Percentiles rank a stretch among this genome's conserved stretches.
Evolutionary conservation across 2,113 vertebrate species (phyloP).

Genomic region (Acrocephalus arundinaceus): DNA sequence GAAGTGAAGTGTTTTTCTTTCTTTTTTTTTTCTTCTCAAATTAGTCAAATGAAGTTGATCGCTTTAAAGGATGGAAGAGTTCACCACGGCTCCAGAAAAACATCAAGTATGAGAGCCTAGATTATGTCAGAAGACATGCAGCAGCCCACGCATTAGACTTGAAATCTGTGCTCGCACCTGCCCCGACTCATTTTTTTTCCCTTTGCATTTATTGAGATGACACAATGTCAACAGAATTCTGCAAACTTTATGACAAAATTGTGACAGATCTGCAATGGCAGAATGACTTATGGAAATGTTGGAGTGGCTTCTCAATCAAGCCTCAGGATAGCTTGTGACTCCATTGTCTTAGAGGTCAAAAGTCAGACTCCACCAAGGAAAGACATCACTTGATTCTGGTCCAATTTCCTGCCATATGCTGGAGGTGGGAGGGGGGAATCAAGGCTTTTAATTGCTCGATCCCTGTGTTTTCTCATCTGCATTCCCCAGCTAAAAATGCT

Average conservation of each 20-base stretch:
- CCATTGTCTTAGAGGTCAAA: slow-evolving; percentile 73
- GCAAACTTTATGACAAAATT: slow-evolving; percentile 77
- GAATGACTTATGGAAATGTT: slow-evolving; percentile 76
- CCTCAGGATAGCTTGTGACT: slow-evolving; percentile 74
- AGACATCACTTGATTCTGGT: slow-evolving; percentile 68
- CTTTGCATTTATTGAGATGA: slow-evolving; percentile 77
- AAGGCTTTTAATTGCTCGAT: slow-evolving; percentile 62
- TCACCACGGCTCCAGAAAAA: slow-evolving; percentile 73
- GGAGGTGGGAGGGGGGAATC: slow-evolving; percentile 57
- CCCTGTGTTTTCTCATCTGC: slow-evolving; percentile 50
- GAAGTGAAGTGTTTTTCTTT: slow-evolving; percentile 60
- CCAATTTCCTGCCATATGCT: slow-evolving; percentile 74
- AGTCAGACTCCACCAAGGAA: slow-evolving; percentile 56
- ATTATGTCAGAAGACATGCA: slow-evolving; percentile 76
- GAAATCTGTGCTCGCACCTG: slow-evolving; percentile 76
- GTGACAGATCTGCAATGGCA: slow-evolving; percentile 76
- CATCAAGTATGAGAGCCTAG: slow-evolving; percentile 73
- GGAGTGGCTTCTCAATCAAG: slow-evolving; percentile 74
- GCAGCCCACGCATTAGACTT: slow-evolving; percentile 76
- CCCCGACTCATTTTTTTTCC: slow-evolving; percentile 71
- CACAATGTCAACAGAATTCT: slow-evolving; percentile 76
- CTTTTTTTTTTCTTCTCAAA: slow-evolving; percentile 58
- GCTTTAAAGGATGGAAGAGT: slow-evolving; percentile 74
- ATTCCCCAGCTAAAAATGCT: slow-evolving; percentile 56
- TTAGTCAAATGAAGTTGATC: slow-evolving; percentile 71